Percentiles rank a stretch among this genome's conserved stretches.
Conservation (phyloP, 2,113 vertebrate genomes). For the Megatriorchis doriae region DNA sequence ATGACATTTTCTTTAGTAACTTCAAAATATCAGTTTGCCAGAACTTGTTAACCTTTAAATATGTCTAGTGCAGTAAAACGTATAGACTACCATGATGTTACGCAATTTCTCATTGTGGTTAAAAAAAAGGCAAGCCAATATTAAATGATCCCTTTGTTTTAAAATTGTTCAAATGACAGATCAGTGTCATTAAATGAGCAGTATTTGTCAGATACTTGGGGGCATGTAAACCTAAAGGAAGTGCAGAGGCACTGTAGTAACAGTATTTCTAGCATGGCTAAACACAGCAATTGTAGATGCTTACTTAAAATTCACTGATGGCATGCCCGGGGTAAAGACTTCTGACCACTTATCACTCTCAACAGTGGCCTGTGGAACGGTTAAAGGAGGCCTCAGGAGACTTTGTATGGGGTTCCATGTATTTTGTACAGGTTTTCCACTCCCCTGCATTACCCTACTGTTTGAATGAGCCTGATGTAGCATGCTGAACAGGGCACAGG, state of each 20-base stretch:
- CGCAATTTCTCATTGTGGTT: not conserved
- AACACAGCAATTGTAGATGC: not conserved
- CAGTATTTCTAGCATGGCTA: not conserved
- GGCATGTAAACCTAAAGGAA: not conserved
- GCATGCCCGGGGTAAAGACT: not conserved
- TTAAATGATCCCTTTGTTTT: not conserved
- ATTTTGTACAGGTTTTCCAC: not conserved
- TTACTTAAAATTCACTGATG: not conserved
- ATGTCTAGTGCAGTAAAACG: not conserved
- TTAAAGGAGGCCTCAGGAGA: not conserved
- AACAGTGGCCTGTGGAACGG: not conserved
- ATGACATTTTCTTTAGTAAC: slow-evolving; percentile 29
- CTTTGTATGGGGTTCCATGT: not conserved
- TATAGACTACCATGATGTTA: not conserved
- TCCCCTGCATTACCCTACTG: rapidly evolving
- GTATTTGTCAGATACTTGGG: not conserved
- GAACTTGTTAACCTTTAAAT: slow-evolving; percentile 42
- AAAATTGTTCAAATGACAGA: not conserved
- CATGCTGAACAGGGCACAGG: not conserved
- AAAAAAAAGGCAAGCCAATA: not conserved
- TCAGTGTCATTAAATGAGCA: not conserved
- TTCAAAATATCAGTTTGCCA: slow-evolving; percentile 52
- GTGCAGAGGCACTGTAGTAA: not conserved
- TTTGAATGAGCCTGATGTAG: too few species aligned
- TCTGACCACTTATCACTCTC: not conserved